These are phyloP conservation scores for Oncorhynchus mykiss DNA, from an alignment of 2,113 vertebrate genomes.

Conservation along the genomic window DNA sequence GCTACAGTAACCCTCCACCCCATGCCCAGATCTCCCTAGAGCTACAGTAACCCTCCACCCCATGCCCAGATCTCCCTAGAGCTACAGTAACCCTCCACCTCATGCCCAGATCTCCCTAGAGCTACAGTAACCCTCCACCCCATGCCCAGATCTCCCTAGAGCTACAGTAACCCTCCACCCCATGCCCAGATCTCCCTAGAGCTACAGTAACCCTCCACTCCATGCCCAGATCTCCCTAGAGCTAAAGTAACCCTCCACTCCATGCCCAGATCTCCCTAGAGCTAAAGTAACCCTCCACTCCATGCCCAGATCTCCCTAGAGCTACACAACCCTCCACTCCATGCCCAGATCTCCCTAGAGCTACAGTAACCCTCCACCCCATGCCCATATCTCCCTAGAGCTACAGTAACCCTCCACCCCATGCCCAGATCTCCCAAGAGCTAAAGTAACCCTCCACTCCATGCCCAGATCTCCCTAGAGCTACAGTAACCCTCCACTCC, in stretches of 20 bases:
- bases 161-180: neutral
- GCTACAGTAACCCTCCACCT: no score
- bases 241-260: neutral
- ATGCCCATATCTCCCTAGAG: conserved; percentile 22
- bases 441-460: neutral
- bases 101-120: conserved; percentile 13
- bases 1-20: no score
- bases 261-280: no score
- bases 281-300: no score
- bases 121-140: no score
- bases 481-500: neutral
- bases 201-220: no score
- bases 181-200: no score
- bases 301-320: conserved; percentile 16
- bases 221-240: conserved; percentile 14
- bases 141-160: conserved; percentile 21
- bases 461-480: conserved; percentile 15
- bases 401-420: neutral
- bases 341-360: conserved; percentile 21
- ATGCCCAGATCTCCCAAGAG: conserved; percentile 15
- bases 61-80: no score
- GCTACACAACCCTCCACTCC: no score
- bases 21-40: conserved; percentile 23
- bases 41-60: neutral
- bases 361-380: neutral